A percentile compares a stretch with the other conserved stretches of the same genome.
phyloP scores from a whole-genome alignment of 1,140 invertebrate species.

The Achroia grisella region DNA sequence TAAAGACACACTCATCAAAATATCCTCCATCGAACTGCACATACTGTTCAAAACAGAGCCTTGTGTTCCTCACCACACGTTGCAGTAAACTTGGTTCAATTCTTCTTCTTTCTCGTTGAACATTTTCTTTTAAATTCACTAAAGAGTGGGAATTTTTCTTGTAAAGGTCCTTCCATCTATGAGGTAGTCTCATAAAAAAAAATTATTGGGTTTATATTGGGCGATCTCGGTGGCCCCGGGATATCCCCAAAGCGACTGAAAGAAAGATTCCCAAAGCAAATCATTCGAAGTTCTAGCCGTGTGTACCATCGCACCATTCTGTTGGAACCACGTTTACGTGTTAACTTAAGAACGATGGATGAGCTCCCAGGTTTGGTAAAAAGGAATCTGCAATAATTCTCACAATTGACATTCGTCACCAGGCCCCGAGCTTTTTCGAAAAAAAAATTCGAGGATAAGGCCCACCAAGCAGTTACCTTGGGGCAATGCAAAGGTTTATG shows the following conservation, averaged over 20 bases:
- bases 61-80: conserved; percentile 16
- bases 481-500: conserved; percentile 12
- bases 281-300: too few species aligned
- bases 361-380: conserved; percentile 9
- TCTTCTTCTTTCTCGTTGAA: conserved; percentile 8
- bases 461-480: too few species aligned
- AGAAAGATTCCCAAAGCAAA: too few species aligned
- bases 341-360: too few species aligned
- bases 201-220: too few species aligned
- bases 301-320: too few species aligned
- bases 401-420: conserved; percentile 8
- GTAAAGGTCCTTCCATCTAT: conserved; percentile 9
- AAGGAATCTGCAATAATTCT: conserved; percentile 16
- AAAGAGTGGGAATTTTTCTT: conserved; percentile 7
- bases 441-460: conserved; percentile 14
- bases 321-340: too few species aligned
- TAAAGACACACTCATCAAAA: neutral
- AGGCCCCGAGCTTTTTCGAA: conserved; percentile 9
- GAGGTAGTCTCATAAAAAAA: neutral
- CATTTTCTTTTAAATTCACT: conserved; percentile 10
- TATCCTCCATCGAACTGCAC: conserved; percentile 4
- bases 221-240: too few species aligned
- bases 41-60: conserved; percentile 13
- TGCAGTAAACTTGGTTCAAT: conserved; percentile 9
- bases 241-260: too few species aligned